Percentiles rank a stretch among this genome's conserved stretches.
Conservation (phyloP, 1,140 invertebrate genomes). For the Ephestia elutella region DNA sequence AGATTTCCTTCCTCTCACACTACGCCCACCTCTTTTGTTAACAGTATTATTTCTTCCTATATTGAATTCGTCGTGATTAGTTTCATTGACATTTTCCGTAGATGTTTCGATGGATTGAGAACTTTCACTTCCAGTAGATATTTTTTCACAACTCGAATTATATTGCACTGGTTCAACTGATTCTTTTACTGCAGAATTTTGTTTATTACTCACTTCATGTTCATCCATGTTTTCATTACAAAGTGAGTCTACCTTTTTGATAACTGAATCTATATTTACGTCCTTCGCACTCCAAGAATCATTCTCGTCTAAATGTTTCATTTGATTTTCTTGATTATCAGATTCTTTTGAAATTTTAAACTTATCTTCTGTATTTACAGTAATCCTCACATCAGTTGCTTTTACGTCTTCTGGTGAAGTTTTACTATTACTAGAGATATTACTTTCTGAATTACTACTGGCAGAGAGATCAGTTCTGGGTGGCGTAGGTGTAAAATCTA, state of each 20-base stretch:
- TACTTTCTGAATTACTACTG: not conserved
- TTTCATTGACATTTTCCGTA: slow-evolving; percentile 11
- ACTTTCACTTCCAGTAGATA: not conserved
- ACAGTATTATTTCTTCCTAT: slow-evolving; percentile 26
- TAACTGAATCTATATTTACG: slow-evolving; percentile 85
- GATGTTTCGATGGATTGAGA: slow-evolving; percentile 3
- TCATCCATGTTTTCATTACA: slow-evolving; percentile 55
- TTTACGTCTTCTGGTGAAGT: slow-evolving; percentile 7
- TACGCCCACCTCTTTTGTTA: slow-evolving; percentile 71
- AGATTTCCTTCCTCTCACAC: slow-evolving; percentile 72
- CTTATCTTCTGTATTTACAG: slow-evolving; percentile 9
- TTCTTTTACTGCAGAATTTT: not conserved
- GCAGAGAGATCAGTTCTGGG: not conserved
- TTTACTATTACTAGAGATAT: slow-evolving; percentile 6
- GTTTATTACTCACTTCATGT: slow-evolving; percentile 13
- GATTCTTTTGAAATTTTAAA: slow-evolving; percentile 21
- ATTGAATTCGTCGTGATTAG: slow-evolving; percentile 22
- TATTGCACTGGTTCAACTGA: not conserved
- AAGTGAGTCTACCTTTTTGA: slow-evolving; percentile 82
- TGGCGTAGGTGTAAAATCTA: not conserved
- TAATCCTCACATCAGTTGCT: not conserved
- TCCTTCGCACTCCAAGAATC: slow-evolving; percentile 86
- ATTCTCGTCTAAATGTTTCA: slow-evolving; percentile 77
- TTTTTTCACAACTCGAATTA: not conserved
- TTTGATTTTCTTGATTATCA: slow-evolving; percentile 34